Base-by-base conservation (phyloP, 2,888 invertebrate species). In the Dolichomitus sp. region DNA sequence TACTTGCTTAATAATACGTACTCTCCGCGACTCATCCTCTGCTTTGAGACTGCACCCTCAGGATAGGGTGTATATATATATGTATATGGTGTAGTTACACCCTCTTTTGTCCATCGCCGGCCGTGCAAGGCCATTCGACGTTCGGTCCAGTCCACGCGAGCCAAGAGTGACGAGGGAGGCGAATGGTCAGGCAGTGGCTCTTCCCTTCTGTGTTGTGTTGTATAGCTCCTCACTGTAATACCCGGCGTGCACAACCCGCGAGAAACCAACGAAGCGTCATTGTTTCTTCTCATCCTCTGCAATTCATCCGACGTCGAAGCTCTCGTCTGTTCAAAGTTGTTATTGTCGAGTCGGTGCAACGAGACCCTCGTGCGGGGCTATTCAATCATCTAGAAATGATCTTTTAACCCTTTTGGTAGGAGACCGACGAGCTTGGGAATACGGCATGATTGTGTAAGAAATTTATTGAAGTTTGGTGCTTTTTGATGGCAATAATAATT, bases 1-100 rank as follows among this genome's bases (percentile, higher is more conserved):
- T 92, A 92, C 91, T 92, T 91, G 92, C 92, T 92, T 92, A 92
- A 92, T 92, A 92, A 92, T 92, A 89, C 91, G 83, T 75, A 79
- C 81, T 69, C 85, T 84, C 79, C 63, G 61, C 37, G 74, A 73
- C 75, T 80, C 82, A 72, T 79, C 70, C 75, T 78, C 69, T 73
- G 23, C 45, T 40, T 23, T 68, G 33, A 63, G 69, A 70, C 45
- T 42, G 23, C 45, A 65, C 65, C 65, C 65, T 65, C 65, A 4
- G 40, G 40, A 14, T 27, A 27, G 54, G 48, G 9, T 37, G 1
- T 37, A 9, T 37, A 9, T 37, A 37, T 37, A 9, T 37, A 9
- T 37, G 0, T 33, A 33, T 33, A 17, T 59, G 45, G 50, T 57
- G 66, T 30, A 68, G 33, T 17, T 17, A 42, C 52, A 42, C 33